phyloP scores from a whole-genome alignment of 2,888 invertebrate genomes.

The Sinopyrophorus schimmeli region DNA sequence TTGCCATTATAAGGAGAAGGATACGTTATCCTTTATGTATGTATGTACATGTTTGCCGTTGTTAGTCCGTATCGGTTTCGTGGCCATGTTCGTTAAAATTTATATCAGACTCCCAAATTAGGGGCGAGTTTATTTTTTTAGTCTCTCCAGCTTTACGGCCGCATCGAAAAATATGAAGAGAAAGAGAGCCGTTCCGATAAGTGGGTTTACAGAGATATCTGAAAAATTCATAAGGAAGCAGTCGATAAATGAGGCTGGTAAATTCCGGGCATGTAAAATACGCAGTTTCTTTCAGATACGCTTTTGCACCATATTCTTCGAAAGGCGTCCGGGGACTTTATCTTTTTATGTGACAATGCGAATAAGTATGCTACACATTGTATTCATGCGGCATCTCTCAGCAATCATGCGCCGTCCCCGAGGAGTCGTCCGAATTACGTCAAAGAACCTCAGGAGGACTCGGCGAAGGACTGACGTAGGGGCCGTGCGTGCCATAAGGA shows the following conservation, averaged over 20 bases:
- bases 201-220: constrained; percentile 5
- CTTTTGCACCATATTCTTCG: constrained; percentile 24
- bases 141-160: no score
- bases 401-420: constrained; percentile 52
- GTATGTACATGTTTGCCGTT: no score
- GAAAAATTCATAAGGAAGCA: constrained; percentile 12
- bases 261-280: constrained; percentile 27
- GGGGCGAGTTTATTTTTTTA: no score
- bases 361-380: constrained; percentile 48
- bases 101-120: no score
- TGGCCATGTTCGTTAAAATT: no score
- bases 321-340: constrained; percentile 25
- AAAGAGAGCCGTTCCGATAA: constrained; percentile 1
- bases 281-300: constrained; percentile 24
- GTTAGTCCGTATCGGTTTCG: no score
- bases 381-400: constrained; percentile 53
- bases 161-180: no score
- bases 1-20: no score
- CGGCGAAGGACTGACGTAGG: constrained; percentile 33
- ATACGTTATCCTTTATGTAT: no score
- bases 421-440: constrained; percentile 54
- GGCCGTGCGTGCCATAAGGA: constrained; percentile 49
- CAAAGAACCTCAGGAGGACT: constrained; percentile 46
- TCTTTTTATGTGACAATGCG: constrained; percentile 49
- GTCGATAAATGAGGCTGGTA: constrained; percentile 19